Conservation (phyloP, 2,113 vertebrate genomes). For the Chaetodon auriga region DNA sequence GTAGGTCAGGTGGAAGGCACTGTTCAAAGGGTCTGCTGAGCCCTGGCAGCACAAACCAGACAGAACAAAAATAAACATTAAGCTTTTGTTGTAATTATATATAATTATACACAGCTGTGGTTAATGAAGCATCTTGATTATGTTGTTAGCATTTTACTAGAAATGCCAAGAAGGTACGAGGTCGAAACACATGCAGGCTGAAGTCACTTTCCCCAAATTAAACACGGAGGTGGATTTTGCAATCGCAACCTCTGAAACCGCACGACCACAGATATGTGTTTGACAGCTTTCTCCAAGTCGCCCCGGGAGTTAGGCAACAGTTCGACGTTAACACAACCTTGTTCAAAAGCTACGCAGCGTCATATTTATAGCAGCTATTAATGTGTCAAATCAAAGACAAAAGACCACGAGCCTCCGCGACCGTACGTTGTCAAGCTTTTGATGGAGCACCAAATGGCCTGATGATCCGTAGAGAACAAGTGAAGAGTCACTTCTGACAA, state of each 20-base stretch:
- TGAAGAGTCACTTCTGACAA: slow-evolving; percentile 11
- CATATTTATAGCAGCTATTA: slow-evolving; percentile 43
- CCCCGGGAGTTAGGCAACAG: not conserved
- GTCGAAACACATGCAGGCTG: slow-evolving; percentile 2
- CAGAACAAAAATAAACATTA: not conserved
- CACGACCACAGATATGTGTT: slow-evolving; percentile 21
- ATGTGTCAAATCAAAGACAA: slow-evolving; percentile 38
- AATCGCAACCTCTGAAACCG: not conserved
- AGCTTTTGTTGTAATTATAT: not conserved
- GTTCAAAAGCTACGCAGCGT: slow-evolving; percentile 20
- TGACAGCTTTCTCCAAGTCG: slow-evolving; percentile 14
- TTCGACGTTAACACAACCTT: slow-evolving; percentile 21
- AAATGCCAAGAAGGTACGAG: slow-evolving; percentile 11
- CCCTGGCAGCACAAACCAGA: slow-evolving; percentile 77
- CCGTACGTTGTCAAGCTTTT: not conserved
- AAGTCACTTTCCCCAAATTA: slow-evolving; percentile 7
- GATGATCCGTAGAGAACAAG: not conserved
- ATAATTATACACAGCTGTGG: not conserved
- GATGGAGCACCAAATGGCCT: not conserved
- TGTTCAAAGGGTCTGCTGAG: slow-evolving; percentile 96
- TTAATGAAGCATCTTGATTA: not conserved
- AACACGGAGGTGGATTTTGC: slow-evolving; percentile 8
- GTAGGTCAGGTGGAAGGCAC: slow-evolving; percentile 98
- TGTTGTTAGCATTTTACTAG: not conserved
- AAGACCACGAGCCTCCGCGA: slow-evolving; percentile 13